These are phyloP conservation scores for Zosterops pallidus DNA, from an alignment of 2,113 vertebrate species.

Conservation along the genomic window DNA sequence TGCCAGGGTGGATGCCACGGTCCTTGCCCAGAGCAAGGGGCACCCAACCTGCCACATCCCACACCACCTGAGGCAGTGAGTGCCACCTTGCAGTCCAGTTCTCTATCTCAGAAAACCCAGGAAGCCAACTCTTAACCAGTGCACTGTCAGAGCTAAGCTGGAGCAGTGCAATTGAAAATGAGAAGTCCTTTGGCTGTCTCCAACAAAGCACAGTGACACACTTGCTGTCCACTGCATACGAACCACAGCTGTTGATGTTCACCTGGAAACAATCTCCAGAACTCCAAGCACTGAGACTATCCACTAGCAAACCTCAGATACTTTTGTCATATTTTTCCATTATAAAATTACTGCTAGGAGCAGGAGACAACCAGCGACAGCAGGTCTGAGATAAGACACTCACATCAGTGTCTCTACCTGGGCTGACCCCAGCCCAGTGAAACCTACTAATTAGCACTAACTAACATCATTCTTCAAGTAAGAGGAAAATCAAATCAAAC, in stretches of 20 bases:
- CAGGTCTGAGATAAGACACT: background rate
- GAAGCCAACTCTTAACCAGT: background rate
- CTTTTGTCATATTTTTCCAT: background rate
- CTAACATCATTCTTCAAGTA: background rate
- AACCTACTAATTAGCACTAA: background rate
- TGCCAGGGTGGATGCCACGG: fast-evolving
- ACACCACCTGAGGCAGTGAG: background rate
- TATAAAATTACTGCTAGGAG: background rate
- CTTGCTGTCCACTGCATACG: background rate
- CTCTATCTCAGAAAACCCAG: background rate
- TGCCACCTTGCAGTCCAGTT: background rate
- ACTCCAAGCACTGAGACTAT: background rate
- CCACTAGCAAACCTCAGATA: background rate
- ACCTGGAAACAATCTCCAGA: background rate
- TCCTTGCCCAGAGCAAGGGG: background rate
- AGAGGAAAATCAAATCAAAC: background rate
- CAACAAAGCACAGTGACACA: background rate
- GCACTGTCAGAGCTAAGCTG: background rate
- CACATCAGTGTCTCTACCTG: background rate
- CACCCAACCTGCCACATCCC: background rate
- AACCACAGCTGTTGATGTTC: background rate
- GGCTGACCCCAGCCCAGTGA: background rate
- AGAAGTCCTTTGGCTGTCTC: background rate
- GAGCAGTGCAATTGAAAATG: background rate
- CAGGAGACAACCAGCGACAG: background rate